These are phyloP conservation scores for Scarus forsteni DNA, from an alignment of 2,797 vertebrate genomes.

Conservation along the genomic window DNA sequence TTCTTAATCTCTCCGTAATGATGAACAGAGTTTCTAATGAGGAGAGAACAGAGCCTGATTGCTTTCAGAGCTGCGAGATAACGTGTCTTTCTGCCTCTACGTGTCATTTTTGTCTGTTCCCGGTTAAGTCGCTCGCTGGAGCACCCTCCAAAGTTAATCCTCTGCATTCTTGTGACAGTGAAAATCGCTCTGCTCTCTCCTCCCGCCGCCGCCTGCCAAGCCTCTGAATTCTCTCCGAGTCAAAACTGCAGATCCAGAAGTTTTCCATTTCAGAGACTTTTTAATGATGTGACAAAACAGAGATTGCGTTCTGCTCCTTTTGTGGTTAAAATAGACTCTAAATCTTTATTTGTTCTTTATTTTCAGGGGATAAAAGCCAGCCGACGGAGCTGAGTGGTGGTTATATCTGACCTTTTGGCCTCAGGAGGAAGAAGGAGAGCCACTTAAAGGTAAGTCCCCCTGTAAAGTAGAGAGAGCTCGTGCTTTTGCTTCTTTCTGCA, in stretches of 20 bases:
- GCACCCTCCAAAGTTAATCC: constrained; percentile 68
- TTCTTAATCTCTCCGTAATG: constrained; percentile 34
- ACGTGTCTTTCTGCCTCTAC: constrained; percentile 44
- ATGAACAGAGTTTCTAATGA: constrained; percentile 21
- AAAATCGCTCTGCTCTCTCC: constrained; percentile 43
- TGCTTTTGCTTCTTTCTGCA: constrained; percentile 29
- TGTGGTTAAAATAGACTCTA: constrained; percentile 13
- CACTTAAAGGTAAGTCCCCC: constrained; percentile 76
- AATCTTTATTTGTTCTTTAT: constrained; percentile 27
- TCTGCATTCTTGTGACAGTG: constrained; percentile 61
- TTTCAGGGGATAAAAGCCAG: constrained; percentile 51
- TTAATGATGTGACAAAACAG: background rate
- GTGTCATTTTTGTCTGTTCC: constrained; percentile 31
- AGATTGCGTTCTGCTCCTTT: constrained; percentile 12
- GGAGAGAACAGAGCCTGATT: constrained; percentile 48
- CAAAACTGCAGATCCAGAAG: constrained; percentile 27
- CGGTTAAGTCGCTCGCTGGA: constrained; percentile 47
- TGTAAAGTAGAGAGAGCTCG: constrained; percentile 45
- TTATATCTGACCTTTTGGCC: constrained; percentile 67
- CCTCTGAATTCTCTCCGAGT: constrained; percentile 37
- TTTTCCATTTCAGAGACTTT: constrained; percentile 37
- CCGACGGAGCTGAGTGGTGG: constrained; percentile 43
- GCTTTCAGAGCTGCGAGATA: constrained; percentile 56
- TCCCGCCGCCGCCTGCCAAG: constrained; percentile 31
- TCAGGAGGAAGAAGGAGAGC: constrained; percentile 54